These are phyloP conservation scores for Geococcyx californianus DNA, from an alignment of 2,113 vertebrate genomes.

Conservation along the genomic window DNA sequence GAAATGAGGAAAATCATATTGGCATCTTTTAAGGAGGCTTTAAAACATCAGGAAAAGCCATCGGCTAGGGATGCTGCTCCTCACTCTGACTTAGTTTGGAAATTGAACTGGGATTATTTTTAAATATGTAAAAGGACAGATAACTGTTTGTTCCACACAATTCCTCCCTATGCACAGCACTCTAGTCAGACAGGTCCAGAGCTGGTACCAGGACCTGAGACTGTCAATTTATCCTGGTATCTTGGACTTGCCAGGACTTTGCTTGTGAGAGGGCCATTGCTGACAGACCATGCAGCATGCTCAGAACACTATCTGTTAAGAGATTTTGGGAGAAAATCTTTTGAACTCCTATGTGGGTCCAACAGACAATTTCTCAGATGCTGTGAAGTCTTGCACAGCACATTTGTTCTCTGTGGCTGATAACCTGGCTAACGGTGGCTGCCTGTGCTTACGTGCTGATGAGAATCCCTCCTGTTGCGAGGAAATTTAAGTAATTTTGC, in stretches of 20 bases:
- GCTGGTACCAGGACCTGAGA: background rate
- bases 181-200: background rate
- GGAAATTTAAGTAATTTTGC: conserved; percentile 37
- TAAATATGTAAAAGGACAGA: background rate
- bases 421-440: background rate
- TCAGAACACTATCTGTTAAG: background rate
- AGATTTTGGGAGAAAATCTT: background rate
- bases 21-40: background rate
- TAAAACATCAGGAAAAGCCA: conserved; percentile 15
- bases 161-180: background rate
- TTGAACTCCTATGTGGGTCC: background rate
- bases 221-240: background rate
- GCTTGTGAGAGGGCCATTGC: background rate
- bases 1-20: conserved; percentile 18
- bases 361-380: background rate
- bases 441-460: background rate
- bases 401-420: conserved; percentile 5
- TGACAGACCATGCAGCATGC: background rate
- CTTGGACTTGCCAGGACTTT: background rate
- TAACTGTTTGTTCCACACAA: background rate
- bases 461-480: conserved; percentile 32
- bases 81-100: background rate
- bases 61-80: background rate
- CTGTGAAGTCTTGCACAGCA: background rate
- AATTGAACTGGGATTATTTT: background rate